Percentiles rank a stretch among this genome's conserved stretches.
These are phyloP conservation scores for Hassar affinis DNA, from an alignment of 2,113 vertebrate species.

Conservation along the genomic window DNA sequence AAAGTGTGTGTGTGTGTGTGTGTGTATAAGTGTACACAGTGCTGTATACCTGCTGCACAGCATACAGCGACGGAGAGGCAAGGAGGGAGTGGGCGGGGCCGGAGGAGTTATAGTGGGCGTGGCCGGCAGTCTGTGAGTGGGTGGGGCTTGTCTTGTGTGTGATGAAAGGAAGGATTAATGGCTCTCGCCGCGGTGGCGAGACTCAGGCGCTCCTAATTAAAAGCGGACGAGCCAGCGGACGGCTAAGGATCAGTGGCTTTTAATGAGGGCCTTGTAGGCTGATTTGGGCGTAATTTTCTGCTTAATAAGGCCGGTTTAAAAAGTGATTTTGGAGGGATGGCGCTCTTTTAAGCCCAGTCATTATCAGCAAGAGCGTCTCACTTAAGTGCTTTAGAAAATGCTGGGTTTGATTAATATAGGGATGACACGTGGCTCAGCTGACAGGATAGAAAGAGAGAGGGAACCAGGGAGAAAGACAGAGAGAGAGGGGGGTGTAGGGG, in stretches of 20 bases:
- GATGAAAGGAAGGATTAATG: conserved; percentile 91
- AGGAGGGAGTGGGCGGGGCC: background rate
- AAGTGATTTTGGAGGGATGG: conserved; percentile 86
- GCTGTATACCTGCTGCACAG: background rate
- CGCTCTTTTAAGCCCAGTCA: conserved; percentile 87
- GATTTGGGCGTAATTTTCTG: conserved; percentile 93
- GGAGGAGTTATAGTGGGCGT: background rate
- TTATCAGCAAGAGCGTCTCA: conserved; percentile 84
- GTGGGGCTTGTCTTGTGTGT: conserved; percentile 63
- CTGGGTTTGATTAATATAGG: conserved; percentile 87
- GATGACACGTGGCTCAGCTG: conserved; percentile 79
- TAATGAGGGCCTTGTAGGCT: conserved; percentile 90
- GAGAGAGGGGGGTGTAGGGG: conserved; percentile 57
- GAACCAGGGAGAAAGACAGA: conserved; percentile 33
- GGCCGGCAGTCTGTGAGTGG: conserved; percentile 40
- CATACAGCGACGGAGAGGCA: background rate
- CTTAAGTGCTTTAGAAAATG: conserved; percentile 84
- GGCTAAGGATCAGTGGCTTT: conserved; percentile 89
- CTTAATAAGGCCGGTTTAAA: conserved; percentile 91
- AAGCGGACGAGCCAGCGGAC: conserved; percentile 83
- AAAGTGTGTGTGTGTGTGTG: too few relatives aligned
- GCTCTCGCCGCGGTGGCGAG: conserved; percentile 82
- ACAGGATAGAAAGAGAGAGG: conserved; percentile 68
- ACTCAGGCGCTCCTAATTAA: conserved; percentile 86
- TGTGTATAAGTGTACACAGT: background rate